These are phyloP conservation scores for Andrena bucephala DNA, from an alignment of 2,888 invertebrate species.

Conservation along the genomic window DNA sequence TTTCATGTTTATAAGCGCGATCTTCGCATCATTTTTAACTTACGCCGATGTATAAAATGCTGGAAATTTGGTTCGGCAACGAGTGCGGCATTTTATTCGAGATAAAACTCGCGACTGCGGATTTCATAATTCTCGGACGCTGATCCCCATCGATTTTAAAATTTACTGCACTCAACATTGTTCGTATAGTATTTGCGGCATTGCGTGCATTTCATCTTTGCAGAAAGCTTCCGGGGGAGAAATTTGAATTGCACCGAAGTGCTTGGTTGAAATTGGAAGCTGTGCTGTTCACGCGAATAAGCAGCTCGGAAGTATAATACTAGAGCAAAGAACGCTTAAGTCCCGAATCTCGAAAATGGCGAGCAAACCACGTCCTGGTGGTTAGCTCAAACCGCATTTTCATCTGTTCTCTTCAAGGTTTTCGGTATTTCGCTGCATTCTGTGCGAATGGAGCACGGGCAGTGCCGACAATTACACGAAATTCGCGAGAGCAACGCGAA, in stretches of 20 bases:
- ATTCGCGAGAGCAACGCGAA: neutral
- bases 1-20: neutral
- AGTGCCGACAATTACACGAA: neutral
- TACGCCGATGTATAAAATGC: neutral
- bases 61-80: neutral
- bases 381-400: no score
- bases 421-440: neutral
- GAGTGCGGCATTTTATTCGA: neutral
- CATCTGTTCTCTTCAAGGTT: neutral
- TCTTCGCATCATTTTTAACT: slow-evolving; percentile 20
- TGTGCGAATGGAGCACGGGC: neutral
- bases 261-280: no score
- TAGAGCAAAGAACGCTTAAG: no score
- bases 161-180: neutral
- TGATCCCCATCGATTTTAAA: neutral
- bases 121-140: neutral
- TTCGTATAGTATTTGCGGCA: no score
- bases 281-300: no score
- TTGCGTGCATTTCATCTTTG: no score
- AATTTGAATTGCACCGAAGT: no score
- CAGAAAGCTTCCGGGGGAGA: no score
- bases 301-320: no score
- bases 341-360: no score
- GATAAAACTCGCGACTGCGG: neutral
- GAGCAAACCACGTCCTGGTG: no score